Conservation (phyloP, 2,113 vertebrate species). For the Lophochroa leadbeateri region DNA sequence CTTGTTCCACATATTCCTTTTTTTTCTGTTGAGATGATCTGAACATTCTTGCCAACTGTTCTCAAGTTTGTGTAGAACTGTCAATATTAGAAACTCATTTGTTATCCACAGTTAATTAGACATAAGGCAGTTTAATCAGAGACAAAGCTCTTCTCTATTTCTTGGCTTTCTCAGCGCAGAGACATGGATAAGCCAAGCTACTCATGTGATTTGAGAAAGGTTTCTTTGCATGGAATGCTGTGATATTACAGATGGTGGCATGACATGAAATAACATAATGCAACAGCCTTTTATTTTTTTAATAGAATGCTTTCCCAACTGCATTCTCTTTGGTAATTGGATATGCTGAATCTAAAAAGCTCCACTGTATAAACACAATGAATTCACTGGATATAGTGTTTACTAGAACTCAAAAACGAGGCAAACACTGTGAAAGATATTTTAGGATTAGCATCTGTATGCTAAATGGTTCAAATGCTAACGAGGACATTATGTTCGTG, state of each 20-base stretch:
- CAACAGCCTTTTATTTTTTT: not conserved
- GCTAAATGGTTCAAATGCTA: constrained; percentile 30
- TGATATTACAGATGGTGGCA: constrained; percentile 26
- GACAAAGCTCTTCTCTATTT: not conserved
- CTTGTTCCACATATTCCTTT: not conserved
- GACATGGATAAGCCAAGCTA: not conserved
- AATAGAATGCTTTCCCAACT: not conserved
- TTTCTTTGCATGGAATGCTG: not conserved
- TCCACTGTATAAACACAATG: not conserved
- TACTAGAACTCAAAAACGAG: constrained; percentile 25
- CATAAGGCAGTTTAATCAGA: constrained; percentile 9
- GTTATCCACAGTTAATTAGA: constrained; percentile 25
- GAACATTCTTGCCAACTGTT: not conserved
- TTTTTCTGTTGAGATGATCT: not conserved
- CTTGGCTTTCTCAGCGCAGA: not conserved
- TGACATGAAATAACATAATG: constrained; percentile 12
- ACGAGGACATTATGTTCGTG: not conserved
- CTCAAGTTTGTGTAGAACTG: not conserved
- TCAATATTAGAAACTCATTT: constrained; percentile 28
- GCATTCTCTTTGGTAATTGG: constrained; percentile 3
- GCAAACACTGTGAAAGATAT: constrained; percentile 19
- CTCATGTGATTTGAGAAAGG: not conserved
- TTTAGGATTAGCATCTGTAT: constrained; percentile 49
- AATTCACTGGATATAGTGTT: constrained; percentile 5
- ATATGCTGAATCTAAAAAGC: not conserved